Evolutionary conservation across 1,140 invertebrate species (phyloP), one percentile per base, ranked within the genome.

Genomic region (Patella vulgata): DNA sequence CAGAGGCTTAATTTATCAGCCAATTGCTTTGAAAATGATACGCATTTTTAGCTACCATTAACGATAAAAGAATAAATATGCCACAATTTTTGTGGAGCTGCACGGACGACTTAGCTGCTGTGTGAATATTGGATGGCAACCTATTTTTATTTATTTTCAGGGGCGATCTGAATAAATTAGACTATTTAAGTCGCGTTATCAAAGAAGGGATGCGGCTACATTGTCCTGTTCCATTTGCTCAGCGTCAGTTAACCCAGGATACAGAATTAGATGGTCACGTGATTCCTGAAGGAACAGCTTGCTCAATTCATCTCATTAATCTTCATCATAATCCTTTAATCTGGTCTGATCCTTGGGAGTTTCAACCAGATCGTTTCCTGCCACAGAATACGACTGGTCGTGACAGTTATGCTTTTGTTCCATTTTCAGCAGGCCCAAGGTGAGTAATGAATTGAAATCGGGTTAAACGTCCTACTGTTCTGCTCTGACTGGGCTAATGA

Each of bases 181-280:
- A 74, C 9, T 84, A 84, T 56, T 60, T 85, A 50, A 77, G 78
- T 25, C 60, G 69, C 14, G 81, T 81, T 44, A 68, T 86, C 19
- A 82, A 83, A 63, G 85, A 86, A 69, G 63, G 75, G 2, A 68
- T 84, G 48, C 67, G 84, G 42, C 67, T 86, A 11, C 79, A 78
- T 66, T 68, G 76, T 19, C 79, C 84, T 0, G 76, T 84, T 27
- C 91, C 92, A 1, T 82, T 90, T 19, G 92, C 94, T 69, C 90
- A 89, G 1, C 85, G 92, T 66, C 82, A 89, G 27, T 40, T 62
- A 19, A 67, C 68, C 5, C 57, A 67, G 33, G 59, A 60, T 19
- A 43, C 52, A 17, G 40, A 42, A 5, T 17, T 71, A n/a, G 68
- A 63, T 19, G 69, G 65, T 14, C 50, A 59, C 43, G 55, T 33